Evolutionary conservation across 92 coral and sea anemone species (phyloP).

Genomic region (Palythoa grandiflora): DNA sequence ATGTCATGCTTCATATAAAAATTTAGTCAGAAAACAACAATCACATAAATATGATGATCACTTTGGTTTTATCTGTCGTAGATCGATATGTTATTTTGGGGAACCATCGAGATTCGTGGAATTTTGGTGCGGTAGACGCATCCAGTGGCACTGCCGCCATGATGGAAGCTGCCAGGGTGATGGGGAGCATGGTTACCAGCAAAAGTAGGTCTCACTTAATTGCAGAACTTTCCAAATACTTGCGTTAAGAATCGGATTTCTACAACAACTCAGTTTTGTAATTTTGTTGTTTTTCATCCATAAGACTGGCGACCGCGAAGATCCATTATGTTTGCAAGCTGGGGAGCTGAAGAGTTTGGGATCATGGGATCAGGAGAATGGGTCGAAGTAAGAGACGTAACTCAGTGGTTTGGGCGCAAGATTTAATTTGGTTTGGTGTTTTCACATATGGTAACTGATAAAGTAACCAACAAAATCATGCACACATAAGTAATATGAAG

Average conservation of each 20-base stretch:
- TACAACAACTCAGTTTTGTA: background rate
- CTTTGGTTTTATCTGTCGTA: constrained; percentile 18
- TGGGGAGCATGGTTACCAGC: constrained; percentile 51
- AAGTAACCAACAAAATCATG: too few relatives aligned
- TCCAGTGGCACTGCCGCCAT: constrained; percentile 75
- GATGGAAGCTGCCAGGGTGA: constrained; percentile 81
- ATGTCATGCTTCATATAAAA: too few relatives aligned
- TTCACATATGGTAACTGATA: too few relatives aligned
- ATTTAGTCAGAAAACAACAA: too few relatives aligned
- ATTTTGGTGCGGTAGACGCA: constrained; percentile 84
- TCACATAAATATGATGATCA: too few relatives aligned
- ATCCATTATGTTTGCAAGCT: constrained; percentile 86
- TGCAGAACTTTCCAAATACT: background rate
- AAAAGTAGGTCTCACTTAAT: constrained; percentile 48
- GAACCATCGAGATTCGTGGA: constrained; percentile 85
- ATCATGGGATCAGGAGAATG: constrained; percentile 88
- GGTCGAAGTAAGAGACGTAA: constrained; percentile 70
- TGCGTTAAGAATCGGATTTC: background rate
- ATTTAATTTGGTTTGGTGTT: background rate
- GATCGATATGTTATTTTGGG: constrained; percentile 95
- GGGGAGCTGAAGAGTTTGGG: constrained; percentile 90
- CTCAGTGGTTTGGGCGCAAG: background rate
- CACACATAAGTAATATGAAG: too few relatives aligned
- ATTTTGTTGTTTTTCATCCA: background rate
- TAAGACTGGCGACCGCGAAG: constrained; percentile 90